These are phyloP conservation scores for Parazoanthus atlanticus DNA, from an alignment of 92 coral and sea anemone genomes.

Conservation along the genomic window DNA sequence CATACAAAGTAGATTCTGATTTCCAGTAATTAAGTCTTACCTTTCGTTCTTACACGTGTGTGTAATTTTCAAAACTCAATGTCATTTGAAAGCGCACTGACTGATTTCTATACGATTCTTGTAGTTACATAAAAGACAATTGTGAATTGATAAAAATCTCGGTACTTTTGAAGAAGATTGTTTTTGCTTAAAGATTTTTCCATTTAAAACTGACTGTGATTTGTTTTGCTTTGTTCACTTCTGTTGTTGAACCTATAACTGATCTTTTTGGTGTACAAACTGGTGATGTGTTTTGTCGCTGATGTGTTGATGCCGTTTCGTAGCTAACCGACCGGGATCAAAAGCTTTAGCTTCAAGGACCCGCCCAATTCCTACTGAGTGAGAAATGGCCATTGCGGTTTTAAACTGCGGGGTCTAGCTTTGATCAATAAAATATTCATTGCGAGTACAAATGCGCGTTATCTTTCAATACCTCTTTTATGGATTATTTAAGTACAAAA, in stretches of 20 bases:
- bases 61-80: background rate
- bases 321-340: background rate
- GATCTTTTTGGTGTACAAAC: background rate
- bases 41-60: background rate
- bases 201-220: background rate
- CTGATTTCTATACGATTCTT: background rate
- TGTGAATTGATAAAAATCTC: background rate
- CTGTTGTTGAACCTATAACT: background rate
- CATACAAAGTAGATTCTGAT: background rate
- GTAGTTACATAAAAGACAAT: background rate
- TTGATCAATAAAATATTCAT: background rate
- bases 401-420: background rate
- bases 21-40: background rate
- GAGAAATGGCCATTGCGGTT: background rate
- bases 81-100: too few relatives aligned
- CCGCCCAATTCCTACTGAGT: background rate
- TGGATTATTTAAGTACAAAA: slow-evolving; percentile 9
- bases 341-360: background rate
- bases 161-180: background rate
- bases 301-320: background rate
- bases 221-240: background rate
- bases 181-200: background rate
- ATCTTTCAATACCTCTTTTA: background rate
- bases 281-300: background rate
- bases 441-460: slow-evolving; percentile 4